Evolutionary conservation across 2,888 invertebrate genomes (phyloP).

Genomic region (Drepana falcataria): DNA sequence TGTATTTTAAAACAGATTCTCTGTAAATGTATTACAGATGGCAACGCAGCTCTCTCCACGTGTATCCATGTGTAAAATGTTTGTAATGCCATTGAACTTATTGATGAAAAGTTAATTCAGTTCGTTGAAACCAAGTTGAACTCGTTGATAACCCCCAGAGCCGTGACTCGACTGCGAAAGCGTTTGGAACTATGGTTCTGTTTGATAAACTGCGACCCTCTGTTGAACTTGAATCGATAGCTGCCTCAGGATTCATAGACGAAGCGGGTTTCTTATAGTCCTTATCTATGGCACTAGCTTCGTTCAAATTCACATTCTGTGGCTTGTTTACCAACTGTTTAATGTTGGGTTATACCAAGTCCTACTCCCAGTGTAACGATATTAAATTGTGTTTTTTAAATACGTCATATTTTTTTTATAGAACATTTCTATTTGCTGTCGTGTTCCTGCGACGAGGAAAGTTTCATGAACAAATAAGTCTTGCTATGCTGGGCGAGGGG

Average conservation of each 20-base stretch:
- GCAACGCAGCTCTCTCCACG: not conserved
- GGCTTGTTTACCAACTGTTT: no score
- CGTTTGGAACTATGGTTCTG: constrained; percentile 23
- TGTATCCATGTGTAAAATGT: constrained; percentile 1
- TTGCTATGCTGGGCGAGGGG: no score
- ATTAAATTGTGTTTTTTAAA: no score
- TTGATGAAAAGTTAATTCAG: constrained; percentile 21
- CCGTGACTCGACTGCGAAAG: constrained; percentile 25
- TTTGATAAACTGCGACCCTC: constrained; percentile 17
- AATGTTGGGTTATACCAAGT: no score
- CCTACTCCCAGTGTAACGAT: no score
- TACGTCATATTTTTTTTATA: no score
- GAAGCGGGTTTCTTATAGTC: not conserved
- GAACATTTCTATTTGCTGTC: no score
- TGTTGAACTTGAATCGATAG: constrained; percentile 9
- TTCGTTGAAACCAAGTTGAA: constrained; percentile 10
- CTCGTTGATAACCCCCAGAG: constrained; percentile 20
- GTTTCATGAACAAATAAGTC: no score
- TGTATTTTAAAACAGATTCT: no score
- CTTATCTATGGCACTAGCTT: no score
- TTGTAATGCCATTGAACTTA: constrained; percentile 24
- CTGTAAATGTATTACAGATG: not conserved
- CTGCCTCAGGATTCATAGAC: not conserved
- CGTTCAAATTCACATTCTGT: no score
- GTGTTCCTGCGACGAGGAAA: no score